Evolutionary conservation across 35 echinoderm and acorn worm genomes (phyloP), one percentile per base, ranked within the genome.

Genomic region (Apostichopus japonicus): DNA sequence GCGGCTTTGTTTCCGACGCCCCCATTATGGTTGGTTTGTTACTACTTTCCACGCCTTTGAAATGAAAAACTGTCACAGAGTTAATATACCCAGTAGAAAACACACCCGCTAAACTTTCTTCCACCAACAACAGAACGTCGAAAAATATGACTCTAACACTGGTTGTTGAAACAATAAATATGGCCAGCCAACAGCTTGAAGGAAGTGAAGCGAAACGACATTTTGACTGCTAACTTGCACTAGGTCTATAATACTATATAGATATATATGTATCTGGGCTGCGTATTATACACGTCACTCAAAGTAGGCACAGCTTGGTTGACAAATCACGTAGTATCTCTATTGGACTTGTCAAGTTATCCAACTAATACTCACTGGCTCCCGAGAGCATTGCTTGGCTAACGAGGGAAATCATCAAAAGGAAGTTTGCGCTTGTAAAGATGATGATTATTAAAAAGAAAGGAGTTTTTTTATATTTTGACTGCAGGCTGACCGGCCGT

Each of bases 101-200:
- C 17, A 75, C 63, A 23, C 71, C 16, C 71, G 16, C 17, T 75
- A 75, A 75, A 75, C 17, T 75, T 75, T 21, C 17, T 75, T 75
- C 13, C 13, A 10, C 57, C 71, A 75, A 75, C 71, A 75, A 75
- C 71, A 23, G 21, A 19, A 75, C 71, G 21, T 15, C 71, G 17
- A 19, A 75, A 75, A 75, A 24, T 75, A 75, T n/a, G 71, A 75
- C 22, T 75, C 15, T n/a, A 15, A 11, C 71, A 75, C 1, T 57
- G 81, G 54, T 58, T 80, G 81, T 16, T 55, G 54, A 23, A 57
- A 58, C 81, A 84, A 84, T 84, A 84, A 84, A 84, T 84, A 84
- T 57, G 57, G 53, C 53, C 61, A 54, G 56, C 81, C 27, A 84
- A n/a, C 22, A 84, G 10, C 54, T 58, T 19, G 56, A 23, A 84